Evolutionary conservation across 2,113 vertebrate genomes (phyloP).

Genomic region (Lucifuga dentata): DNA sequence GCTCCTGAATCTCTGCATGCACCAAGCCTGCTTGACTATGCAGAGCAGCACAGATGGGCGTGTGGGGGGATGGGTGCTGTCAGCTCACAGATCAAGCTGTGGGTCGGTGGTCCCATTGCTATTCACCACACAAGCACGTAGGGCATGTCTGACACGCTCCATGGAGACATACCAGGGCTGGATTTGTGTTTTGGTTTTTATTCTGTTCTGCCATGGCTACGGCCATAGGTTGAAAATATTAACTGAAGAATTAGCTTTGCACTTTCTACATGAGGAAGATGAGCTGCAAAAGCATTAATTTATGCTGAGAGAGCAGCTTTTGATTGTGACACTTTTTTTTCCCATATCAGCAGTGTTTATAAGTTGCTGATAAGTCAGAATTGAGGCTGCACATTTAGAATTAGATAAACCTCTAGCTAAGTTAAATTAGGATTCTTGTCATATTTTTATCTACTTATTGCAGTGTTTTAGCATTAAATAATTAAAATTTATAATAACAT

Average conservation of each 20-base stretch:
- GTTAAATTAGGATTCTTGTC: too few species aligned
- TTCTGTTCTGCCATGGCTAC: not conserved
- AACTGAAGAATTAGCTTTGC: not conserved
- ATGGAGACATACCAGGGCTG: conserved; percentile 66
- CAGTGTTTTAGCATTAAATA: too few species aligned
- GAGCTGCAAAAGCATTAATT: conserved; percentile 19
- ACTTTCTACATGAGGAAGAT: not conserved
- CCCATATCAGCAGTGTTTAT: conserved; percentile 9
- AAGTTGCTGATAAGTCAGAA: not conserved
- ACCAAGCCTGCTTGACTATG: conserved; percentile 69
- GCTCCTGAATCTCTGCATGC: conserved; percentile 48
- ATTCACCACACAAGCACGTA: conserved; percentile 74
- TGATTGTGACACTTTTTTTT: conserved; percentile 1
- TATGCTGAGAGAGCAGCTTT: conserved; percentile 16
- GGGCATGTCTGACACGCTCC: conserved; percentile 73
- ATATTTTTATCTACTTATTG: too few species aligned
- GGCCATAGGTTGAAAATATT: not conserved
- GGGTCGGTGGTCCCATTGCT: conserved; percentile 79
- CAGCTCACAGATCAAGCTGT: conserved; percentile 75
- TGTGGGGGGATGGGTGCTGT: conserved; percentile 79
- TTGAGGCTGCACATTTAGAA: conserved; percentile 8
- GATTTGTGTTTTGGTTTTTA: conserved; percentile 47
- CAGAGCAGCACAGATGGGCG: conserved; percentile 78
- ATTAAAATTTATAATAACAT: too few species aligned
- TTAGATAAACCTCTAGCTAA: too few species aligned